Evolutionary conservation across 1,140 invertebrate species (phyloP).

Genomic region (Caenorhabditis tropicalis): DNA sequence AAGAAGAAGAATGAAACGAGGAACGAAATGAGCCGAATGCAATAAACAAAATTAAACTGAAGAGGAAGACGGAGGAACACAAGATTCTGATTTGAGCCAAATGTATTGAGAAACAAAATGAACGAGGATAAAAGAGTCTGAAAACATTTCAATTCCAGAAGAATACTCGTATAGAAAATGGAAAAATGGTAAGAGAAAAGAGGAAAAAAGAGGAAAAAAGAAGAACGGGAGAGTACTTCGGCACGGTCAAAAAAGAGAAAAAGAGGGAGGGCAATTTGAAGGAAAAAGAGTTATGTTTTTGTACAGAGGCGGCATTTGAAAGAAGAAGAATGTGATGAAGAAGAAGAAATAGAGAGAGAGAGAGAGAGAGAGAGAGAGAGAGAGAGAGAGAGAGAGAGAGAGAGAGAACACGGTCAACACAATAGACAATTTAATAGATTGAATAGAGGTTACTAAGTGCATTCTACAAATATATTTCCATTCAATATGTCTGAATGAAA

Average conservation of each 20-base stretch:
- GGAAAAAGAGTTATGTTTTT: slow-evolving; percentile 6
- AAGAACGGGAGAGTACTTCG: background rate
- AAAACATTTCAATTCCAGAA: background rate
- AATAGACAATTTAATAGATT: slow-evolving; percentile 11
- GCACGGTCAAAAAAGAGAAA: background rate
- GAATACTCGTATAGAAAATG: background rate
- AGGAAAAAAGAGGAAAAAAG: background rate
- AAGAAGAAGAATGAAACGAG: background rate
- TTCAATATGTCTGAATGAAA: background rate
- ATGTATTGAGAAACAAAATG: background rate
- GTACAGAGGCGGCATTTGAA: background rate
- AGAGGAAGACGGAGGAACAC: background rate
- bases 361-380: background rate
- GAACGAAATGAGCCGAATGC: background rate
- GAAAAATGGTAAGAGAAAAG: background rate
- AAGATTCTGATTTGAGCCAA: background rate
- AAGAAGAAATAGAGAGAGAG: background rate
- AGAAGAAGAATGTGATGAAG: background rate
- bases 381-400: background rate
- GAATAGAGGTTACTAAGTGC: background rate
- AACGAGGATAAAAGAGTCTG: background rate
- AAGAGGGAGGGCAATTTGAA: background rate
- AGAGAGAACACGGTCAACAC: background rate
- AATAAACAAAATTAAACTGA: slow-evolving; percentile 20
- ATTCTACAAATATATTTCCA: background rate